These are phyloP conservation scores for Caenorhabditis panamensis DNA, from an alignment of 2,888 invertebrate species.

Conservation along the genomic window DNA sequence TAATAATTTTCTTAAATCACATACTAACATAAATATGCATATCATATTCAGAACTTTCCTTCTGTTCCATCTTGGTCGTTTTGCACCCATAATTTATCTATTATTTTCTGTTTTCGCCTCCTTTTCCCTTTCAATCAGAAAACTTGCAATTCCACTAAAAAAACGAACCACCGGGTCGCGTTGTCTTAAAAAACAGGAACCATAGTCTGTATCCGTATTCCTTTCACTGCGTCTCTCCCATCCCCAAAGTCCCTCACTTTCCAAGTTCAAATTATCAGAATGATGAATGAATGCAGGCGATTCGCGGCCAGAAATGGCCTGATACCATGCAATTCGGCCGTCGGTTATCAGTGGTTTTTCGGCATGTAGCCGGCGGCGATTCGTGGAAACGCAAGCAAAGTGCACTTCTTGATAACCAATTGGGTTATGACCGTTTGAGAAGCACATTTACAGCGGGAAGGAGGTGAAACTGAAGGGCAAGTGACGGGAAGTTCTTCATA, in stretches of 20 bases:
- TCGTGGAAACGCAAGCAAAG: conserved; percentile 29
- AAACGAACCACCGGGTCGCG: background rate
- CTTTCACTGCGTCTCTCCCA: background rate
- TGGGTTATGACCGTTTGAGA: background rate
- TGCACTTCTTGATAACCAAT: conserved; percentile 10
- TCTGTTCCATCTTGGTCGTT: background rate
- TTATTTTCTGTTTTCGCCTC: background rate
- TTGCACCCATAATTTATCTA: background rate
- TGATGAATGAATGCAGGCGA: background rate
- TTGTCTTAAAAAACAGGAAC: background rate
- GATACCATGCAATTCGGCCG: conserved; percentile 39
- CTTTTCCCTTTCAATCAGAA: background rate
- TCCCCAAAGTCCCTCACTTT: background rate
- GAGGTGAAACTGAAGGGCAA: conserved; percentile 24
- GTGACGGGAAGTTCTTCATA: background rate
- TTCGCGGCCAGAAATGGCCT: conserved; percentile 28
- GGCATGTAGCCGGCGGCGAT: conserved; percentile 11
- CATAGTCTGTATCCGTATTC: background rate
- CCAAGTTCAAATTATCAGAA: conserved; percentile 33
- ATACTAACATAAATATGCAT: conserved; percentile 2
- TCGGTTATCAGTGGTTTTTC: conserved; percentile 22
- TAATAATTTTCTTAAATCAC: background rate
- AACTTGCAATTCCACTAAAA: background rate
- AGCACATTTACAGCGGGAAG: background rate
- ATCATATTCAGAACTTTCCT: background rate